phyloP scores from a whole-genome alignment of 2,888 invertebrate genomes.

The Teleogryllus oceanicus region DNA sequence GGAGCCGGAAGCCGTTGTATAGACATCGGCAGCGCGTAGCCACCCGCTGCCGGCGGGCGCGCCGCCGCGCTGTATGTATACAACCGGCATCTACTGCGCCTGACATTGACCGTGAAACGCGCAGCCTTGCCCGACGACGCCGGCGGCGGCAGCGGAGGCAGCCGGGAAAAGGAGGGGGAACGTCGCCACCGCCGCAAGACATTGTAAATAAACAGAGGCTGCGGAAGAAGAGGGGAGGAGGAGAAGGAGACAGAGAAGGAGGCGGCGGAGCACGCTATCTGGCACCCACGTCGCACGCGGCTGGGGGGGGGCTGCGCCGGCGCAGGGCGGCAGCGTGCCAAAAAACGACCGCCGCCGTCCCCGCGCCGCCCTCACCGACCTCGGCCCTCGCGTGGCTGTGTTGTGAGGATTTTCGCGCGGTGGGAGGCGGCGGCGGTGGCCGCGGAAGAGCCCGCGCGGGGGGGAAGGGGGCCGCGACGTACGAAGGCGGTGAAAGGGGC shows the following conservation, averaged over 20 bases:
- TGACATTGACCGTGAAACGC: constrained; percentile 18
- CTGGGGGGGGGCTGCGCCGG: background rate
- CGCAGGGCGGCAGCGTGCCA: background rate
- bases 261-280: no score
- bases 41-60: background rate
- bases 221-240: background rate
- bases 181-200: constrained; percentile 1
- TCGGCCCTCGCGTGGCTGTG: no score
- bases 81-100: background rate
- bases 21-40: background rate
- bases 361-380: no score
- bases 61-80: background rate
- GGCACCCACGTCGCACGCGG: no score
- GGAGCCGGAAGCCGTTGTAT: constrained; percentile 10
- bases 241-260: background rate
- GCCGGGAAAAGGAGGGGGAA: background rate
- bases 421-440: no score
- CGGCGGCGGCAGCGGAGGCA: background rate
- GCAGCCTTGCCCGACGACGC: background rate
- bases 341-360: background rate
- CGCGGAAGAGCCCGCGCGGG: no score
- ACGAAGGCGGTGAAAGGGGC: background rate
- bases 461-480: background rate
- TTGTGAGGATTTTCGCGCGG: no score
- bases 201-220: constrained; percentile 12